A percentile compares a stretch with the other conserved stretches of the same genome.
These are phyloP conservation scores for Cyprinodon diabolis DNA, from an alignment of 2,797 vertebrate genomes.

Conservation along the genomic window DNA sequence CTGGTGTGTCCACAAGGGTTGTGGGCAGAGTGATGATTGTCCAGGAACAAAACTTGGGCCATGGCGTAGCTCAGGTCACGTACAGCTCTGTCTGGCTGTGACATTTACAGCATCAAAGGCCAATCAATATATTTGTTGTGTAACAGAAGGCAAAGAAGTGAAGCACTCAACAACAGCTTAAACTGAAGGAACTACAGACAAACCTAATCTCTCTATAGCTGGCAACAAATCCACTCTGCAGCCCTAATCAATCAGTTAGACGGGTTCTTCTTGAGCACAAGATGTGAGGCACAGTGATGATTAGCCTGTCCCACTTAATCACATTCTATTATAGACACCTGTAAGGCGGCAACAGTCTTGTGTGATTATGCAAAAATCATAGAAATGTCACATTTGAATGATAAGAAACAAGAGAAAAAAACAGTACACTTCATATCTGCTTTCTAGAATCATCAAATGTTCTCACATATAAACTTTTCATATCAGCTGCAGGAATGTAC, in stretches of 20 bases:
- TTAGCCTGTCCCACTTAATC: conserved; percentile 76
- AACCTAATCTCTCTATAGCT: conserved; percentile 53
- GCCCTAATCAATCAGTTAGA: conserved; percentile 59
- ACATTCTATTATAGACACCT: conserved; percentile 70
- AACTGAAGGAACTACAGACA: conserved; percentile 41
- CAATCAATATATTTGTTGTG: conserved; percentile 46
- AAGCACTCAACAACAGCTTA: conserved; percentile 37
- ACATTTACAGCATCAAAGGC: conserved; percentile 51
- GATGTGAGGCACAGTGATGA: conserved; percentile 45
- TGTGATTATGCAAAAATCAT: conserved; percentile 71
- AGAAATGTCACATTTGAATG: conserved; percentile 76
- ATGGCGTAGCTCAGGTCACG: neutral
- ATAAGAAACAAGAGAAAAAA: conserved; percentile 45
- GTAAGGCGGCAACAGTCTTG: conserved; percentile 55
- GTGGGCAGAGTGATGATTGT: neutral
- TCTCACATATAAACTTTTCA: conserved; percentile 15
- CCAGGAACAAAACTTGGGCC: neutral
- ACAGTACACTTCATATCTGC: conserved; percentile 23
- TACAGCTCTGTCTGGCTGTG: conserved; percentile 8
- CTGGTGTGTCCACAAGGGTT: conserved; percentile 7
- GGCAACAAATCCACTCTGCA: conserved; percentile 64
- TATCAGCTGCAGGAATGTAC: conserved; percentile 15
- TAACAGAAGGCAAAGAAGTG: conserved; percentile 22
- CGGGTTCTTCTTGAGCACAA: conserved; percentile 30
- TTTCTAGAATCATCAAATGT: conserved; percentile 22